Percentiles rank a stretch among this genome's conserved stretches.
Evolutionary conservation across 2,113 vertebrate genomes (phyloP).

Genomic region (Osmerus mordax): DNA sequence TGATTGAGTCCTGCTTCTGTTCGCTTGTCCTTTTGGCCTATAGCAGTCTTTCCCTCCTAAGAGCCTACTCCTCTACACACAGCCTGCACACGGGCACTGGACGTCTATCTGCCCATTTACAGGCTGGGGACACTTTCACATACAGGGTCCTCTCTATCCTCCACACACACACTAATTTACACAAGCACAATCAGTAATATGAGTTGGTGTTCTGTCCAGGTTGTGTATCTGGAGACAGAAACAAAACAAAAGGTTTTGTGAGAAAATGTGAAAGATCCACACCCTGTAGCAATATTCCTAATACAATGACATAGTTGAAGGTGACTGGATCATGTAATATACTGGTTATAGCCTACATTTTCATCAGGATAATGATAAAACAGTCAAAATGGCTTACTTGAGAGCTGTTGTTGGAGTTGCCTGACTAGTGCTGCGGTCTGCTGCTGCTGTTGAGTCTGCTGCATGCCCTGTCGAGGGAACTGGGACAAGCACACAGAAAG

Average conservation of each 20-base stretch:
- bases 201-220: conserved; percentile 90
- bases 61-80: conserved; percentile 13
- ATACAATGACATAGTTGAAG: too few relatives aligned
- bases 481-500: conserved; percentile 45
- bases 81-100: conserved; percentile 16
- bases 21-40: conserved; percentile 34
- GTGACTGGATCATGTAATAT: too few relatives aligned
- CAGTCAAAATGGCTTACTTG: conserved; percentile 76
- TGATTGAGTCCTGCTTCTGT: conserved; percentile 29
- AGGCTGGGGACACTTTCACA: conserved; percentile 15
- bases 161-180: conserved; percentile 24
- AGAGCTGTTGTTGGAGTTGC: conserved; percentile 96
- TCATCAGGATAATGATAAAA: not conserved
- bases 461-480: conserved; percentile 94
- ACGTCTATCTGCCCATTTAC: conserved; percentile 28
- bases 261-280: not conserved
- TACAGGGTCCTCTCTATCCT: conserved; percentile 14
- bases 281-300: too few relatives aligned
- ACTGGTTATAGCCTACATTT: too few relatives aligned
- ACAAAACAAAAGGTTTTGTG: not conserved
- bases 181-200: conserved; percentile 78
- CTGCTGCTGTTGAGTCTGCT: conserved; percentile 97
- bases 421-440: conserved; percentile 95
- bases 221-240: conserved; percentile 80
- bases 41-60: conserved; percentile 20